Evolutionary conservation across 2,797 vertebrate genomes (phyloP), one percentile per base, ranked within the genome.

Genomic region (Vespertilio murinus): DNA sequence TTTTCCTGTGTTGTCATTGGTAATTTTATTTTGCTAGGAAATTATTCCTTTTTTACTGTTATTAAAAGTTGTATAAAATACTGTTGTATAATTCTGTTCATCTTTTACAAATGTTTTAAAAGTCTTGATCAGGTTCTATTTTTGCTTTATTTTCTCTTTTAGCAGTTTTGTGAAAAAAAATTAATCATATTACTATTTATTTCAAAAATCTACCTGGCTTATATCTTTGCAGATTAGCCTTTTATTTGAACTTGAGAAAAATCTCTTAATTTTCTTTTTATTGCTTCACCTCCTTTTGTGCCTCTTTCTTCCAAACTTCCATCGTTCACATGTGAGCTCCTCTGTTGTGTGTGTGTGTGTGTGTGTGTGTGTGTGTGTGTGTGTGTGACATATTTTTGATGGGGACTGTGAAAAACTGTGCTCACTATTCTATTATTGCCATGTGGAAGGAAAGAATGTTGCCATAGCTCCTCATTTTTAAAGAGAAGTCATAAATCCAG

Each of bases 21-120:
- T 80, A 89, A 92, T 64, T 81, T 92, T 77, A 56, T 81, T 92
- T 77, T 90, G 28, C 47, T 65, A 71, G 25, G 22, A 42, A 81
- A 81, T 23, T 49, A 42, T 77, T 61, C 17, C 54, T 86, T 71
- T 86, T 74, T 52, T 40, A 8, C 18, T 93, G 25, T 47, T 87
- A 73, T 56, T 81, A 75, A 64, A 35, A 93, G 52, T 70, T 88
- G 52, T 93, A 35, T n/a, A 28, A 75, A 82, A 87, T 25, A 67
- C 13, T 86, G 17, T 71, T 86, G 86, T 9, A 9, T 83, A 88
- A 45, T 71, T 83, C 25, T 85, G 84, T 80, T 73, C 14, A 25
- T 70, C 20, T 75, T 90, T 95, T 77, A 81, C 40, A 9, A 85
- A 69, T 74, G 47, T 83, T 94, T 92, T 17, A 16, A 90, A 94